Base-by-base conservation (phyloP, 53 echinoderm and acorn worm genomes). In the Glandiceps talaboti region DNA sequence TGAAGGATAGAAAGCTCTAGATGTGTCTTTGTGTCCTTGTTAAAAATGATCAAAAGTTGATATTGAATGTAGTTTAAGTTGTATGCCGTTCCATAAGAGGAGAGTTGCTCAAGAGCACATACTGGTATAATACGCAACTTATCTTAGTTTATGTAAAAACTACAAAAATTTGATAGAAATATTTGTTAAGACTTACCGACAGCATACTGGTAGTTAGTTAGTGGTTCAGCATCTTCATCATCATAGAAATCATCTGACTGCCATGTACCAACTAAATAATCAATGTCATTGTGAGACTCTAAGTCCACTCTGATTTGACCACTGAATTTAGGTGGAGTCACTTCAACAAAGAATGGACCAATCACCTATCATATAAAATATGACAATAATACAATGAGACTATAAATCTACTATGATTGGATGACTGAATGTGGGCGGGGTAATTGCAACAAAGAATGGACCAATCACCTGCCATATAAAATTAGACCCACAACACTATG, bases 261-360 rank as follows among this genome's bases (percentile, higher is more conserved):
- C 64, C 64, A 45, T 45, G 6, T 20, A 20, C 6, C 64, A 12
- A 45, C 64, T 45, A 45, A 20, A 45, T 45, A 45, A 12, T 45
- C 64, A 45, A 20, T 45, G 6, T 20, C 64, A 45, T 45, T 20
- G 64, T 45, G 64, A 12, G 64, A 45, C 64, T 45, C 6, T 20
- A 45, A 20, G 64, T 45, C 29, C 1, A 75, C 76, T 10, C 29
- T 27, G 12, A 75, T 75, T 14, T 26, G 1, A 1, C 76, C 76
- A 26, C 27, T 75, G 76, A 75, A 75, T 14, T 64, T n/a, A 27
- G 81, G 73, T 29, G 81, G 74, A 6, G 79, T 78, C 26, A 31
- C 32, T 1, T 78, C 79, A 29, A 78, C 32, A n/a, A 78, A n/a
- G 30, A 78, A 27, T 28, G 79, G 79, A 14, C 79, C 79, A 78